A percentile compares a stretch with the other conserved stretches of the same genome.
Conservation (phyloP, 2,888 invertebrate species). For the Tubulanus polymorphus region DNA sequence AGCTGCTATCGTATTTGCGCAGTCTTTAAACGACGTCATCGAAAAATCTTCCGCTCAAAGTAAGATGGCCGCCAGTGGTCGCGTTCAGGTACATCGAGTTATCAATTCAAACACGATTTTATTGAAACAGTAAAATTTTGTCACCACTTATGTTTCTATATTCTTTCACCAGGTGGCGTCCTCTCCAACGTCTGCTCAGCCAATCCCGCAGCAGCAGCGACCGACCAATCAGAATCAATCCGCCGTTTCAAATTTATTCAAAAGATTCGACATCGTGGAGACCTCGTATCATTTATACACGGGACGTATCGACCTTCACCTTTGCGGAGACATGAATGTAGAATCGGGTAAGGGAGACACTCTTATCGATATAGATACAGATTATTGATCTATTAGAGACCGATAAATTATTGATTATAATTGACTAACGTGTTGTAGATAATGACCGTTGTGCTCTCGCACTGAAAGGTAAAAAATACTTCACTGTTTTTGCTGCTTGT, state of each 20-base stretch:
- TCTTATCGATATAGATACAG: no score
- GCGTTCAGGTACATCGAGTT: constrained; percentile 43
- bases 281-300: constrained; percentile 89
- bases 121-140: no score
- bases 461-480: no score
- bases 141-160: no score
- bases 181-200: constrained; percentile 16
- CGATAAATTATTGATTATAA: no score
- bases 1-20: constrained; percentile 67
- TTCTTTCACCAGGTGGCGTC: no score
- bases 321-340: constrained; percentile 75
- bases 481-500: no score
- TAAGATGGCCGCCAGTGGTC: constrained; percentile 45
- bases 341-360: constrained; percentile 29
- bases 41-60: constrained; percentile 46
- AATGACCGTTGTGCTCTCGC: no score
- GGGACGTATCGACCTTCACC: constrained; percentile 88
- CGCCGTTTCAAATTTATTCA: constrained; percentile 64
- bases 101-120: no score
- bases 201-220: constrained; percentile 25
- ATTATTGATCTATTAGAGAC: no score
- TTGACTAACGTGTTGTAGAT: no score
- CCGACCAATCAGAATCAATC: constrained; percentile 2
- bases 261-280: constrained; percentile 88
- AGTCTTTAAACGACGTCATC: constrained; percentile 46